Evolutionary conservation across 2,797 vertebrate genomes (phyloP).

Genomic region (Merluccius polli): DNA sequence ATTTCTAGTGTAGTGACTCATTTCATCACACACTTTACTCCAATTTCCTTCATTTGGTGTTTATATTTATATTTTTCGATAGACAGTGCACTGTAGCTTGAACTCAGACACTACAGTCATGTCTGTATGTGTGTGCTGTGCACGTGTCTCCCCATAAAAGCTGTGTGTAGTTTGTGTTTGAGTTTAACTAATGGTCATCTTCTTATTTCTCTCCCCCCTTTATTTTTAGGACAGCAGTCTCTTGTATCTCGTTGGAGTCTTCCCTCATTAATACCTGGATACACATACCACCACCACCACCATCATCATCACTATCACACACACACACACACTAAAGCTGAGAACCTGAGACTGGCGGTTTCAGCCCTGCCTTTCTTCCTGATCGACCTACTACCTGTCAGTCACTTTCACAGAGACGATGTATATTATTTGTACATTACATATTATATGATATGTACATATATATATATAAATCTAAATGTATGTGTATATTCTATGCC

Average conservation of each 20-base stretch:
- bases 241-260: conserved; percentile 43
- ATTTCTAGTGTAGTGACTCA: not conserved
- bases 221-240: conserved; percentile 39
- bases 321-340: conserved; percentile 23
- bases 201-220: conserved; percentile 5
- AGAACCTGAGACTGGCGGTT: conserved; percentile 37
- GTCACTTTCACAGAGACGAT: conserved; percentile 60
- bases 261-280: conserved; percentile 47
- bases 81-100: too few relatives aligned
- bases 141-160: too few relatives aligned
- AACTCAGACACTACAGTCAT: not conserved
- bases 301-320: not conserved
- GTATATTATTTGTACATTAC: conserved; percentile 75
- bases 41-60: not conserved
- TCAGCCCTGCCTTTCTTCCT: conserved; percentile 25
- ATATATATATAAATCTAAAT: conserved; percentile 28
- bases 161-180: not conserved
- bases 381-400: conserved; percentile 30
- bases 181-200: conserved; percentile 13
- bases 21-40: not conserved
- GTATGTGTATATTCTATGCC: conserved; percentile 62
- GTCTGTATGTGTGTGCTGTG: not conserved
- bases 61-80: not conserved
- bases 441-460: conserved; percentile 72
- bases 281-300: not conserved